A percentile compares a stretch with the other conserved stretches of the same genome.
Evolutionary conservation across 2,797 vertebrate genomes (phyloP).

Genomic region (Myotis pilosus): DNA sequence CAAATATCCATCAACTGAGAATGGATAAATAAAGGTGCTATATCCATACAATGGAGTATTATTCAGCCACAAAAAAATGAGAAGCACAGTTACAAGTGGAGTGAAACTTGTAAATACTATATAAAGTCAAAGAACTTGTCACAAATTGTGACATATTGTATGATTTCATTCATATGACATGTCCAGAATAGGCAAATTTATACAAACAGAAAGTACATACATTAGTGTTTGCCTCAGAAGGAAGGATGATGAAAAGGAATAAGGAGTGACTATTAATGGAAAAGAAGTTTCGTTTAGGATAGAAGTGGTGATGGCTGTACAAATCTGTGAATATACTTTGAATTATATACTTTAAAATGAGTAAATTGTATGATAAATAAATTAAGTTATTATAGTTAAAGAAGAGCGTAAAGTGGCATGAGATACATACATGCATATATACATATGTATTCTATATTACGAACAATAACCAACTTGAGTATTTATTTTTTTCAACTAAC

Average conservation of each 20-base stretch:
- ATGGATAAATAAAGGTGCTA: neutral
- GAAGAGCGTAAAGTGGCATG: neutral
- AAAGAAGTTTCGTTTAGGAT: neutral
- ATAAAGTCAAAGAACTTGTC: neutral
- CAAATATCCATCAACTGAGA: neutral
- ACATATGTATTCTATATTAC: neutral
- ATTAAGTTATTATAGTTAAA: neutral
- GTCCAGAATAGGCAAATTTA: neutral
- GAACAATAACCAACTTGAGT: neutral
- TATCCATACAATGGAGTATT: neutral
- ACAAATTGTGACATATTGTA: neutral
- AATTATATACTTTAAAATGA: neutral
- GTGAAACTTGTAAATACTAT: neutral
- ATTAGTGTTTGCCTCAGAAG: neutral
- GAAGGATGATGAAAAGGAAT: neutral
- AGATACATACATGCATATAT: neutral
- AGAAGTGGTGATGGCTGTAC: neutral
- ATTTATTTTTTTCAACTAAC: neutral
- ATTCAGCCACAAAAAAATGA: neutral
- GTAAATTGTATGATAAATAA: neutral
- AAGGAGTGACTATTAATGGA: neutral
- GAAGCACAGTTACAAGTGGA: neutral
- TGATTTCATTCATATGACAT: neutral
- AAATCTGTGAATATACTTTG: neutral
- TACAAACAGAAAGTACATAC: neutral